A percentile compares a stretch with the other conserved stretches of the same genome.
phyloP scores from a whole-genome alignment of 2,797 vertebrate species.

The Sebastes iracundus region DNA sequence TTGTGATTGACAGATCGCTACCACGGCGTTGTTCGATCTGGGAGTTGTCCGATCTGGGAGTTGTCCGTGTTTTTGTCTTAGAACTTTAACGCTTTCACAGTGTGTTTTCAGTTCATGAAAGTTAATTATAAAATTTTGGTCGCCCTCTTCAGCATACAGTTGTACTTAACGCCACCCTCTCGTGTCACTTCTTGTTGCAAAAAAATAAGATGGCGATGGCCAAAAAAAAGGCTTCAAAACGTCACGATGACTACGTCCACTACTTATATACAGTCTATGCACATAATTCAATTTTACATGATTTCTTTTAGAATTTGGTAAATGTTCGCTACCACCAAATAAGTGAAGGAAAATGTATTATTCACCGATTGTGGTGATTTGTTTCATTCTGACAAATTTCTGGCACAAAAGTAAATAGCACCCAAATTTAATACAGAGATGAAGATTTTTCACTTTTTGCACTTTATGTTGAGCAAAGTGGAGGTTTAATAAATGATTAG shows the following conservation, averaged over 20 bases:
- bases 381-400: not conserved
- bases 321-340: not conserved
- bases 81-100: too few relatives aligned
- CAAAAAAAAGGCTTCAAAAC: not conserved
- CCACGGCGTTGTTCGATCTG: too few relatives aligned
- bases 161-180: not conserved
- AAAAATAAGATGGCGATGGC: not conserved
- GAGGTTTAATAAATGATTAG: not conserved
- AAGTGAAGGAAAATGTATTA: not conserved
- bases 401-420: not conserved
- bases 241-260: fast-evolving
- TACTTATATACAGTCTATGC: not conserved
- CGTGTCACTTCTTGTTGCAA: not conserved
- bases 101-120: too few relatives aligned
- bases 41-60: too few relatives aligned
- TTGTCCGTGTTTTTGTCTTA: too few relatives aligned
- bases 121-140: too few relatives aligned
- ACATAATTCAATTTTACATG: not conserved
- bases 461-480: not conserved
- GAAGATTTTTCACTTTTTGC: not conserved
- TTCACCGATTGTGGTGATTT: not conserved
- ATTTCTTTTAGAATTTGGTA: not conserved
- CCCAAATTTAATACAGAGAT: not conserved
- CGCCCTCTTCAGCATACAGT: not conserved
- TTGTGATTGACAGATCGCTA: too few relatives aligned